phyloP scores from a whole-genome alignment of 2,113 vertebrate genomes.

The Ceyx cyanopectus region DNA sequence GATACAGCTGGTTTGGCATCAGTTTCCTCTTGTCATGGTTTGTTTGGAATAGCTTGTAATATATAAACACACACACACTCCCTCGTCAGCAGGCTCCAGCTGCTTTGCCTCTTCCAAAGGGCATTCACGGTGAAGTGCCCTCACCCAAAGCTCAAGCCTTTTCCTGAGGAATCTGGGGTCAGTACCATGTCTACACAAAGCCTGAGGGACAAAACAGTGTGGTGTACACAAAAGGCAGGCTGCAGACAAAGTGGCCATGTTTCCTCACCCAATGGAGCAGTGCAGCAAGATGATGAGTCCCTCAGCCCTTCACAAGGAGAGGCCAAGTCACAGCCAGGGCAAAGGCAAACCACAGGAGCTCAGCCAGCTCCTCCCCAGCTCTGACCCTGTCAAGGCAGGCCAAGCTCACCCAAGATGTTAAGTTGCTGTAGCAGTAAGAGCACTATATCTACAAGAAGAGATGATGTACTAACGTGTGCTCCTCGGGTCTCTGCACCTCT shows the following conservation, averaged over 20 bases:
- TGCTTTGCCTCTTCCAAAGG: not conserved
- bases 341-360: not conserved
- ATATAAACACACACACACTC: accelerated
- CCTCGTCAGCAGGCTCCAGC: accelerated
- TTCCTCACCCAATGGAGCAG: not conserved
- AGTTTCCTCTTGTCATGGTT: accelerated
- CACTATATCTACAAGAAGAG: not conserved
- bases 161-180: not conserved
- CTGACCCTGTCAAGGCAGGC: not conserved
- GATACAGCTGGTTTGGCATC: not conserved
- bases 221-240: not conserved
- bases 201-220: not conserved
- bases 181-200: not conserved
- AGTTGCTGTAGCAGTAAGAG: not conserved
- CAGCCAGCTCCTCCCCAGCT: not conserved
- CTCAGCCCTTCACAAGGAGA: not conserved
- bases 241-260: not conserved
- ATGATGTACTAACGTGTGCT: accelerated
- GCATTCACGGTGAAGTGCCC: accelerated
- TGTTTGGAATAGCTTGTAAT: not conserved
- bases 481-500: too few relatives aligned
- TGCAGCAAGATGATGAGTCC: too few relatives aligned
- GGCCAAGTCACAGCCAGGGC: accelerated
- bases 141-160: not conserved
- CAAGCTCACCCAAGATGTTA: not conserved